Conservation (phyloP, 2,113 vertebrate genomes). For the Chascanopsetta lugubris region DNA sequence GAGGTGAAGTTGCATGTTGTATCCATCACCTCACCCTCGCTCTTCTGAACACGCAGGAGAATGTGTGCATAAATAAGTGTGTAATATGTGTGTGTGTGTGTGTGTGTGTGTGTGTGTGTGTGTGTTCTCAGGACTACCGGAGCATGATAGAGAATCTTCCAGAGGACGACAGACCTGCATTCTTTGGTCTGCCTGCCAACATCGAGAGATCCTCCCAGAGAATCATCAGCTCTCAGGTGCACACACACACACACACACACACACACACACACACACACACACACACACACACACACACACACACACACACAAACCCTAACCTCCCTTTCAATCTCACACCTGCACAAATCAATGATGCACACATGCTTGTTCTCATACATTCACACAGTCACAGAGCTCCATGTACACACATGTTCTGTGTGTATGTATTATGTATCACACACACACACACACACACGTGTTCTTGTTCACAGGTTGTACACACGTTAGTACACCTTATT, state of each 20-base stretch:
- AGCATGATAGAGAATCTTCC: conserved; percentile 90
- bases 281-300: conserved; percentile 9
- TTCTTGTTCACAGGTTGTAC: no score
- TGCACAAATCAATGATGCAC: no score
- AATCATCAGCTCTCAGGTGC: conserved; percentile 92
- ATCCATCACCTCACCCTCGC: no score
- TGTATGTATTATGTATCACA: no score
- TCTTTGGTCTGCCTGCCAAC: conserved; percentile 96
- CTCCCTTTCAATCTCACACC: not conserved
- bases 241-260: conserved; percentile 12
- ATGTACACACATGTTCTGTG: no score
- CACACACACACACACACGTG: not conserved
- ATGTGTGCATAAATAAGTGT: no score
- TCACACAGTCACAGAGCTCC: not conserved
- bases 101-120: conserved; percentile 42
- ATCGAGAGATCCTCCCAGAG: conserved; percentile 93
- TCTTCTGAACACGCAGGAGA: no score
- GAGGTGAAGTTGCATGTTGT: no score
- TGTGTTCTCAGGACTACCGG: conserved; percentile 88
- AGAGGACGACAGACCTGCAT: conserved; percentile 93
- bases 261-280: conserved; percentile 19
- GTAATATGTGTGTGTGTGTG: no score
- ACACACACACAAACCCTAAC: not conserved
- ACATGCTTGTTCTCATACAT: no score
- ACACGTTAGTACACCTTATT: no score